A percentile compares a stretch with the other conserved stretches of the same genome.
Evolutionary conservation across 2,113 vertebrate species (phyloP).

Genomic region (Myrmecobius fasciatus): DNA sequence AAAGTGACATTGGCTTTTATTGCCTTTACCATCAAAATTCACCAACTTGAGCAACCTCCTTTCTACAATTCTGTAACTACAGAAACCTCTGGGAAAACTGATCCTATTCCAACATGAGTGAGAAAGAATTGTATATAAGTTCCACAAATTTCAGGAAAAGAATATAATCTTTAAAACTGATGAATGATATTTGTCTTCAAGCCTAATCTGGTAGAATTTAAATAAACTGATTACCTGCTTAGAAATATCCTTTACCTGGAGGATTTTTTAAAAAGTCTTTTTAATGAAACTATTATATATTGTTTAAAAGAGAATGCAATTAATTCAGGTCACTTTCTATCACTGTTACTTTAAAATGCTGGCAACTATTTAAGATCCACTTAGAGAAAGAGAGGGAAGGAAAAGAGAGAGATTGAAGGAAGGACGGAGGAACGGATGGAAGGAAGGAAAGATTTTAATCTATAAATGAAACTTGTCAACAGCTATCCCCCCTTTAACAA

Average conservation of each 20-base stretch:
- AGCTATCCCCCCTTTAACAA: slow-evolving; percentile 63
- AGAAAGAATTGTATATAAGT: slow-evolving; percentile 35
- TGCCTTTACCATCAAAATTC: neutral
- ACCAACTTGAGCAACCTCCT: neutral
- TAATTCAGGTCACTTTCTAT: slow-evolving; percentile 63
- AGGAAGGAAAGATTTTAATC: slow-evolving; percentile 74
- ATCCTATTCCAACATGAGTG: slow-evolving; percentile 35
- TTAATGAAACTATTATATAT: slow-evolving; percentile 59
- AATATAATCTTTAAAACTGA: neutral
- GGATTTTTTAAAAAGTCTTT: slow-evolving; percentile 56
- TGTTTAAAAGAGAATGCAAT: slow-evolving; percentile 43
- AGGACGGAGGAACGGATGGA: no score
- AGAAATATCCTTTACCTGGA: slow-evolving; percentile 16
- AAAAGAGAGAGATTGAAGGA: no score
- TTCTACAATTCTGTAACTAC: neutral
- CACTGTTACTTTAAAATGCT: slow-evolving; percentile 69
- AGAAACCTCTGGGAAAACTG: slow-evolving; percentile 21
- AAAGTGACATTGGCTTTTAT: neutral
- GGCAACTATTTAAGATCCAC: slow-evolving; percentile 73
- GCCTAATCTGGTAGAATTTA: neutral
- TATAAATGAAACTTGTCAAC: slow-evolving; percentile 78
- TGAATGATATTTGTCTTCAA: slow-evolving; percentile 30
- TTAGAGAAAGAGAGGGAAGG: slow-evolving; percentile 55
- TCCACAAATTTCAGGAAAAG: slow-evolving; percentile 33
- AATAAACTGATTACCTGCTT: slow-evolving; percentile 43